phyloP scores from a whole-genome alignment of 2,888 invertebrate species.

The Macrophya alboannulata region DNA sequence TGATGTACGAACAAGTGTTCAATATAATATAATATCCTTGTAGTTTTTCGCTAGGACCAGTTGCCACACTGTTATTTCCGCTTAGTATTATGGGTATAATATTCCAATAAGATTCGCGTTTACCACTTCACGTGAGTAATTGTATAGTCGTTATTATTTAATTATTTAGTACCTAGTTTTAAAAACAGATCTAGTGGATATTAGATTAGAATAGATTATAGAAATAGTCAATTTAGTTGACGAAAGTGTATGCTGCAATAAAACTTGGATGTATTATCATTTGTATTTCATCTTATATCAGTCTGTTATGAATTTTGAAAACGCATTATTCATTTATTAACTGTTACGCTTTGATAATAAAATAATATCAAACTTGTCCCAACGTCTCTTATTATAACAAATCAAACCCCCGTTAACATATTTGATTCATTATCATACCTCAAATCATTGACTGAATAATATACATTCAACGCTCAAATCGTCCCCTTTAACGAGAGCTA shows the following conservation, averaged over 20 bases:
- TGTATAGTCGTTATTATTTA: constrained; percentile 19
- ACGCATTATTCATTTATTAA: constrained; percentile 72
- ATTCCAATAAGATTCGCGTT: background rate
- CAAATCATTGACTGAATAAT: too few relatives aligned
- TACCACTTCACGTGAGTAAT: background rate
- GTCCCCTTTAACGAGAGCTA: too few relatives aligned
- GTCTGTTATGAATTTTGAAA: constrained; percentile 66
- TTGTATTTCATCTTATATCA: constrained; percentile 63
- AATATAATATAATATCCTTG: constrained; percentile 29
- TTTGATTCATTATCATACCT: too few relatives aligned
- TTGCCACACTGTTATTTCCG: background rate
- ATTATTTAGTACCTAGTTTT: background rate
- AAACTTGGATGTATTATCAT: constrained; percentile 65
- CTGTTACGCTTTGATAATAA: constrained; percentile 76
- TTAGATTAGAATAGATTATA: constrained; percentile 58
- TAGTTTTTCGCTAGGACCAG: constrained; percentile 33
- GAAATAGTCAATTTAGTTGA: constrained; percentile 66
- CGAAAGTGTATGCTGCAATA: constrained; percentile 71
- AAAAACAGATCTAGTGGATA: constrained; percentile 42
- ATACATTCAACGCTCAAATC: too few relatives aligned
- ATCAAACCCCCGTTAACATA: too few relatives aligned
- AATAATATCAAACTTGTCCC: constrained; percentile 66
- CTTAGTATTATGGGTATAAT: constrained; percentile 8
- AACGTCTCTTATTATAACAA: background rate
- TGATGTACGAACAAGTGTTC: constrained; percentile 49